Percentiles rank a stretch among this genome's conserved stretches.
These are phyloP conservation scores for Laticauda colubrina DNA, from an alignment of 2,113 vertebrate species.

Conservation along the genomic window DNA sequence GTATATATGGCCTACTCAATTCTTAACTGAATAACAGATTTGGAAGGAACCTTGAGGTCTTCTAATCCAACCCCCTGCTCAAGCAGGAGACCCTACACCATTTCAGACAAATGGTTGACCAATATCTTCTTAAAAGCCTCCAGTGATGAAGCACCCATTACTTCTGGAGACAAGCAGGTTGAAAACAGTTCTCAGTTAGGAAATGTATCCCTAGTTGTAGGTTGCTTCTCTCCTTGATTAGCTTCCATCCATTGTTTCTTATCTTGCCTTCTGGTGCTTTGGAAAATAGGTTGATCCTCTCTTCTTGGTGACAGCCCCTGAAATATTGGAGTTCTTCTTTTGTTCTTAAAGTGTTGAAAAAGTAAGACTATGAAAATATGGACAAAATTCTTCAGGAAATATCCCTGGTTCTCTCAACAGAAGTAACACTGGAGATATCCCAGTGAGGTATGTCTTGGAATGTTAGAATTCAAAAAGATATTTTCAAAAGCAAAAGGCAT, in stretches of 20 bases:
- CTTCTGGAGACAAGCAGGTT: not conserved
- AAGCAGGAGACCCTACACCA: not conserved
- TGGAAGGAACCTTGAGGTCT: not conserved
- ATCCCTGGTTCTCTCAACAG: not conserved
- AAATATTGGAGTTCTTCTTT: not conserved
- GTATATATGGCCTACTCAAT: not conserved
- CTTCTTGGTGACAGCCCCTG: too few species aligned
- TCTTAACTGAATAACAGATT: not conserved
- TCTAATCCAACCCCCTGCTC: not conserved
- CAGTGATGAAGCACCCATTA: not conserved
- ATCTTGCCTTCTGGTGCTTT: not conserved
- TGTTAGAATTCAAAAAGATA: not conserved
- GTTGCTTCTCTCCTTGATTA: not conserved
- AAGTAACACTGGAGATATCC: not conserved
- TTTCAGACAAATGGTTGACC: not conserved
- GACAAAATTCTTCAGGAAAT: not conserved
- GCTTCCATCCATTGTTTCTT: not conserved
- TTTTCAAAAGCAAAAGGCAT: slow-evolving; percentile 23
- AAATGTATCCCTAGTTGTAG: not conserved
- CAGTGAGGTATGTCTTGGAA: not conserved
- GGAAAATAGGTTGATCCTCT: not conserved
- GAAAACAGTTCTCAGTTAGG: not conserved
- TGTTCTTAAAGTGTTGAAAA: not conserved
- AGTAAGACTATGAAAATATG: not conserved
- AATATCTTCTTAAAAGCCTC: not conserved